phyloP scores from a whole-genome alignment of 2,797 vertebrate genomes.

The Lates japonicus region DNA sequence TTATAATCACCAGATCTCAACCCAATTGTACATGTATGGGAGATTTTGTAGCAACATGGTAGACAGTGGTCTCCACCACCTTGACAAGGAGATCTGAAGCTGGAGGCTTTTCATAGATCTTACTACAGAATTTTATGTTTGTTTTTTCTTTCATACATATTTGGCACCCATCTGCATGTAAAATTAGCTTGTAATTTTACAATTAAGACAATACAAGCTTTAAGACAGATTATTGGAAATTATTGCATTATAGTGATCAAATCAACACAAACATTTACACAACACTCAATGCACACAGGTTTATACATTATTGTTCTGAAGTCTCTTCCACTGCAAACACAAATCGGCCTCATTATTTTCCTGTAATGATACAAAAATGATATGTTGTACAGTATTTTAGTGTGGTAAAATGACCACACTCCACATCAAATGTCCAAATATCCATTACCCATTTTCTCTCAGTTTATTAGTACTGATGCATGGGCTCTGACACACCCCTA shows the following conservation, averaged over 20 bases:
- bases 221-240: neutral
- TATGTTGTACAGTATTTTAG: neutral
- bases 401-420: neutral
- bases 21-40: neutral
- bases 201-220: too few species aligned
- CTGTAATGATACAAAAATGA: neutral
- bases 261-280: neutral
- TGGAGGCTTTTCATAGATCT: neutral
- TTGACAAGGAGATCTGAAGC: neutral
- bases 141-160: neutral
- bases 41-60: neutral
- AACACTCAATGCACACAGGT: neutral
- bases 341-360: neutral
- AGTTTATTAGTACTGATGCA: neutral
- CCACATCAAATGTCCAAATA: neutral
- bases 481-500: neutral
- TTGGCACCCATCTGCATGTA: slow-evolving; percentile 8
- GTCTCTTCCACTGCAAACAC: neutral
- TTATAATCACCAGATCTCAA: neutral
- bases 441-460: neutral
- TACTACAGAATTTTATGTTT: neutral
- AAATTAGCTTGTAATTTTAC: neutral
- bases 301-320: neutral
- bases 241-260: neutral
- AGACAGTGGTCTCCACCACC: neutral